Evolutionary conservation across 2,797 vertebrate species (phyloP).

Genomic region (Lerista edwardsae): DNA sequence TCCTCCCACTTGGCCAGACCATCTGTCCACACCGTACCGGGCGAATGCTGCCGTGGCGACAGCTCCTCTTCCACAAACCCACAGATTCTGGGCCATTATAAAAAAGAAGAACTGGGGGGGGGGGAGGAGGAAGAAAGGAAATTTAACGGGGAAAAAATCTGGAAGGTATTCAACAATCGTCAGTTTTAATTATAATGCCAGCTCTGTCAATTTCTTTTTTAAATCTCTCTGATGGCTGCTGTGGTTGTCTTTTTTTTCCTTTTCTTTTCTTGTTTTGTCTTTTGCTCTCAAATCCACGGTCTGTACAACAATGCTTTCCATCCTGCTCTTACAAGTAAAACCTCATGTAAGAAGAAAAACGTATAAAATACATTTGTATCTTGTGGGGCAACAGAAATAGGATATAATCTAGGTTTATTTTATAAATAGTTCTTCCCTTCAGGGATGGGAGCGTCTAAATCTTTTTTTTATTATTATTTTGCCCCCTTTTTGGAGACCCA

Average conservation of each 20-base stretch:
- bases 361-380: not conserved
- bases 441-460: slow-evolving; percentile 14
- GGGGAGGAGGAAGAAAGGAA: not conserved
- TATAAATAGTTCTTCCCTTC: slow-evolving; percentile 54
- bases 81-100: not conserved
- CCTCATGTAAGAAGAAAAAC: not conserved
- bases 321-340: not conserved
- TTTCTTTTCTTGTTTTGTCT: not conserved
- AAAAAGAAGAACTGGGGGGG: too few relatives aligned
- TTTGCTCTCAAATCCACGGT: slow-evolving; percentile 18
- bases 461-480: not conserved
- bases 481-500: not conserved
- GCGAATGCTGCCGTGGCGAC: not conserved
- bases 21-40: slow-evolving; percentile 5
- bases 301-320: not conserved
- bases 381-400: not conserved
- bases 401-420: slow-evolving; percentile 48
- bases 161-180: slow-evolving; percentile 4
- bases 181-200: slow-evolving; percentile 32
- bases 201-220: slow-evolving; percentile 20
- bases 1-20: not conserved
- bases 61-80: not conserved
- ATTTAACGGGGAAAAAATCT: not conserved
- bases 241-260: not conserved
- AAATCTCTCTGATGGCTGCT: slow-evolving; percentile 5